These are phyloP conservation scores for Agrotis segetum DNA, from an alignment of 2,888 invertebrate genomes.

Conservation along the genomic window DNA sequence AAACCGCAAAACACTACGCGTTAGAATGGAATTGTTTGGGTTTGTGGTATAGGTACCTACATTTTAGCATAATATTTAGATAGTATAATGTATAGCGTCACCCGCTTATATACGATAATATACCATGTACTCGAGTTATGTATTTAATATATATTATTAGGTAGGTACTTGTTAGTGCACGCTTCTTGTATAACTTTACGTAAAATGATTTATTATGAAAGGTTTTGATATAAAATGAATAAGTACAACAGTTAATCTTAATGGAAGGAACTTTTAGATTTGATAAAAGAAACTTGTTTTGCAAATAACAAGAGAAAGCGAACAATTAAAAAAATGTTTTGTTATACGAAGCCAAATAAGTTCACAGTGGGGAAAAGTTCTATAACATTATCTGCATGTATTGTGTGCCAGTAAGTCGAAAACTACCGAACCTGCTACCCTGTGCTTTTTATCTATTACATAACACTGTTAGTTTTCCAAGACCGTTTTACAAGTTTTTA, in stretches of 20 bases:
- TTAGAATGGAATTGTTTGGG: constrained; percentile 76
- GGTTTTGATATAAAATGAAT: constrained; percentile 30
- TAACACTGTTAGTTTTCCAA: neutral
- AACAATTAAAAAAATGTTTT: neutral
- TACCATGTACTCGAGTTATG: constrained; percentile 28
- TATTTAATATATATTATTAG: constrained; percentile 18
- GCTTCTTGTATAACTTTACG: constrained; percentile 1
- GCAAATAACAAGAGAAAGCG: neutral
- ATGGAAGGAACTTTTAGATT: constrained; percentile 9
- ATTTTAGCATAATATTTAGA: constrained; percentile 66
- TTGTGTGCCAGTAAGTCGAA: constrained; percentile 15
- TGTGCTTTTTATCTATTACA: constrained; percentile 4
- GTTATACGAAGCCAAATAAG: neutral
- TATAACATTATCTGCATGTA: neutral
- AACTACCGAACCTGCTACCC: constrained; percentile 2
- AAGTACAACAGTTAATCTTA: constrained; percentile 9
- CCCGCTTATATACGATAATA: constrained; percentile 53
- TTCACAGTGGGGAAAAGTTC: neutral
- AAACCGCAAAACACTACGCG: constrained; percentile 73
- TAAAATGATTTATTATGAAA: constrained; percentile 24
- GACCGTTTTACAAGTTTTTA: neutral
- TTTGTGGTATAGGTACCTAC: constrained; percentile 54
- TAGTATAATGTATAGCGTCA: constrained; percentile 61
- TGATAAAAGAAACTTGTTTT: constrained; percentile 13
- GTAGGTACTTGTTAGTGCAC: constrained; percentile 2